Evolutionary conservation across 1,140 invertebrate species (phyloP), one percentile per base, ranked within the genome.

Genomic region (Atta texana): DNA sequence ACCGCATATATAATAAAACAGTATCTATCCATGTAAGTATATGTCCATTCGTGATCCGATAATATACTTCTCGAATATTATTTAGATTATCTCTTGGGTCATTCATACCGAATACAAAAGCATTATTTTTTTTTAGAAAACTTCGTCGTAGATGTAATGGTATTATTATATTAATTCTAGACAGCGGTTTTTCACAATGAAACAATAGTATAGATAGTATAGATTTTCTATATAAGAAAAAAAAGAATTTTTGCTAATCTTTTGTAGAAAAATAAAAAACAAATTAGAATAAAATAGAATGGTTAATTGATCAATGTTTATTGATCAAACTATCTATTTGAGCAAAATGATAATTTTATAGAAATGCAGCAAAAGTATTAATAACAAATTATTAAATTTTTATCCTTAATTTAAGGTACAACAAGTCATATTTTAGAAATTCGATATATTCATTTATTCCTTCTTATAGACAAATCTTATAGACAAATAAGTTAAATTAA

Each of bases 121-220:
- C 77, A 69, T 69, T 80, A 66, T 80, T 14, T 80, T 69, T 24
- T 80, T 14, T 80, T 69, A 81, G 21, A 69, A 81, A 81, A 81
- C 55, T 81, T 69, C 31, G 57, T 55, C 49, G 21, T 80, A 80
- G 8, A 80, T 80, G 49, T 77, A 77, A 78, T 64, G 59, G 49
- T 5, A 66, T 78, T 51, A 28, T 28, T 64, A 66, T 5, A 66
- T 78, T 31, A 28, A 44, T 64, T 77, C 31, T 63, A 66, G 6
- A 64, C 12, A 49, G 5, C 18, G 10, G 63, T 49, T 24, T 77
- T 59, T 16, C 10, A 8, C 12, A 12, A 21, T 28, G 4, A 64
- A 64, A 66, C 49, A 24, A 31, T 31, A 24, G 24, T 24, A 24
- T 24, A 24, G 31, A 31, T 31, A 64, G 12, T 8, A 61, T 44